Evolutionary conservation across 2,888 invertebrate species (phyloP), one percentile per base, ranked within the genome.

Genomic region (Ormyrus pomaceus): DNA sequence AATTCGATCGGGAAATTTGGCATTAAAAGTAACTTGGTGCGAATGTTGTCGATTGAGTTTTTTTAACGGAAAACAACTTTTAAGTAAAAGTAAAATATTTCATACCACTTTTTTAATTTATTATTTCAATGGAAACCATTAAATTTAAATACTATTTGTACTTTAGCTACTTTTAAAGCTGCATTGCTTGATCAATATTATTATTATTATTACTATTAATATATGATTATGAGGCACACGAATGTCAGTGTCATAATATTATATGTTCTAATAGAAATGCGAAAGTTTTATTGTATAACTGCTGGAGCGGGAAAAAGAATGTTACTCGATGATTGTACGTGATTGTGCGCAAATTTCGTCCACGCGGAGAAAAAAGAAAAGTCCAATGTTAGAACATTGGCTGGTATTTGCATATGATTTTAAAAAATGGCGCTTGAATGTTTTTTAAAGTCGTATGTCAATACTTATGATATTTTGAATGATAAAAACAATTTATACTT

Each of bases 401-500:
- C 11, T 9, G 34, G 13, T 11, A 48, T 56, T 9, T 50, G n/a
- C 48, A 7, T 19, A 61, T 61, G 45, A 34, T 62, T 65, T 45
- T 9, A 58, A 9, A 8, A 58, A 74, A 73, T 55, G 10, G 50
- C 64, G 11, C 56, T 65, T 64, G 45, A 48, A 46, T 56, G 45
- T 46, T 34, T 34, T 34, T 8, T 8, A 56, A 55, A 56, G 46
- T 74, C 7, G 48, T 65, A 56, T 74, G 73, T 74, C 58, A 51
- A 74, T 74, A 70, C 56, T 62, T 72, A 72, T 72, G 55, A 73
- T 13, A 13, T n/a, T 59, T 71, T 70, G 50, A 19, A 70, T 59
- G 50, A 70, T 71, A 51, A 11, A 58, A 8, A 53, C 53, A 34
- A 61, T 62, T 72, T 55, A 34, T 45, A 34, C 53, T 53, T 50